phyloP scores from a whole-genome alignment of 1,140 invertebrate genomes.

The Tribolium madens region DNA sequence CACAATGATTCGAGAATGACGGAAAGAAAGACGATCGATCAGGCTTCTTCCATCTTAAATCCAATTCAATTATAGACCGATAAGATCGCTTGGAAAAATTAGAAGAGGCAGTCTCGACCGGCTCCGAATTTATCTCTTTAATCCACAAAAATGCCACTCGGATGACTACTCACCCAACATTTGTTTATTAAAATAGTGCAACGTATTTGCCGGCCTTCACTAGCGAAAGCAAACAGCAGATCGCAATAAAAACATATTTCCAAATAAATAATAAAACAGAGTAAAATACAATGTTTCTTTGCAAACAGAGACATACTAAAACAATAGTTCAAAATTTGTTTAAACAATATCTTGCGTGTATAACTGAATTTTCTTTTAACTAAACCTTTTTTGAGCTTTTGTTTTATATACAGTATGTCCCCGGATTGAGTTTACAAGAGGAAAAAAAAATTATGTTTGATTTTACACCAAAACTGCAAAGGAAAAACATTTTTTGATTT shows the following conservation, averaged over 20 bases:
- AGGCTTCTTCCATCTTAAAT: slow-evolving; percentile 37
- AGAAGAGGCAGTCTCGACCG: slow-evolving; percentile 21
- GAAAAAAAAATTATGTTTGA: too few relatives aligned
- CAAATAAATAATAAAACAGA: not conserved
- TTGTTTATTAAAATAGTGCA: not conserved
- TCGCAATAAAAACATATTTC: not conserved
- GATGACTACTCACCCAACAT: not conserved
- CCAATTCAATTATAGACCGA: slow-evolving; percentile 37
- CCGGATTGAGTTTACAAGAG: too few relatives aligned
- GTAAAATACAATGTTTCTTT: not conserved
- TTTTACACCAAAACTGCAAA: too few relatives aligned
- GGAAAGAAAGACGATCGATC: slow-evolving; percentile 23
- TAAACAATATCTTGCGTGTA: too few relatives aligned
- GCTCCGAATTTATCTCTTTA: slow-evolving; percentile 26
- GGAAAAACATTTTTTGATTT: too few relatives aligned
- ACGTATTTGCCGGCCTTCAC: not conserved
- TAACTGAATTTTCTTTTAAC: too few relatives aligned
- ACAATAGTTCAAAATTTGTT: too few relatives aligned
- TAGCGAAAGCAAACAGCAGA: not conserved
- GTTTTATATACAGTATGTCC: too few relatives aligned
- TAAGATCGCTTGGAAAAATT: slow-evolving; percentile 32
- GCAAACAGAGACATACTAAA: not conserved
- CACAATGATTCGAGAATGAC: slow-evolving; percentile 28
- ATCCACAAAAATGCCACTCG: slow-evolving; percentile 10
- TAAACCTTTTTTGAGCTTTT: too few relatives aligned